These are phyloP conservation scores for Mormyrus lacerda DNA, from an alignment of 2,113 vertebrate genomes.

Conservation along the genomic window DNA sequence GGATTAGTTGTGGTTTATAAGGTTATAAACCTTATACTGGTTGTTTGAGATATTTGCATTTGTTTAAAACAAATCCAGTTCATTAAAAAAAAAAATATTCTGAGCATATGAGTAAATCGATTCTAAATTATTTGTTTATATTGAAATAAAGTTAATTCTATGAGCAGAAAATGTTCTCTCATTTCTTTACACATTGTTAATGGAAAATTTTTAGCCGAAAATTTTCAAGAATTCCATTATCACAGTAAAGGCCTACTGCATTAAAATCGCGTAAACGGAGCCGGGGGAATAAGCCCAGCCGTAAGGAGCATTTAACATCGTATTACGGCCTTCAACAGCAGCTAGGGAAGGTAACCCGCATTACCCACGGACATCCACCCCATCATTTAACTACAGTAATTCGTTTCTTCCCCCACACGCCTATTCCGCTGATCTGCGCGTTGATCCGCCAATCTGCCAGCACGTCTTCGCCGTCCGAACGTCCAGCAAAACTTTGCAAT, in stretches of 20 bases:
- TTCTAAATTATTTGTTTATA: constrained; percentile 22
- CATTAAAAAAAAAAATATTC: too few species aligned
- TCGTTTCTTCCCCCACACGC: background rate
- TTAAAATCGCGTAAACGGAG: background rate
- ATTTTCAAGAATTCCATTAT: background rate
- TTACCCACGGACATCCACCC: background rate
- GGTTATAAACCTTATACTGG: background rate
- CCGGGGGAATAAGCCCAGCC: background rate
- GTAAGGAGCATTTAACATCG: background rate
- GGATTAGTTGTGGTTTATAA: constrained; percentile 1
- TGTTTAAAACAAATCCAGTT: background rate
- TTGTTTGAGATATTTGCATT: background rate
- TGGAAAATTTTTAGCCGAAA: background rate
- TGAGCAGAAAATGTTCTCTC: background rate
- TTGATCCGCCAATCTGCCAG: background rate
- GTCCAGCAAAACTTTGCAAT: background rate
- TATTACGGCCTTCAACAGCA: background rate
- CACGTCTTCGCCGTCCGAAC: background rate
- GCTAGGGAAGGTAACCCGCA: background rate
- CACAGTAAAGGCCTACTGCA: background rate
- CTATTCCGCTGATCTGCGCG: background rate
- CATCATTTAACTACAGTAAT: background rate
- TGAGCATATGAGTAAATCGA: constrained; percentile 3
- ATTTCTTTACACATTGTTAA: background rate
- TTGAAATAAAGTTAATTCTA: constrained; percentile 12